Evolutionary conservation across 2,113 vertebrate genomes (phyloP).

Genomic region (Coreoperca whiteheadi): DNA sequence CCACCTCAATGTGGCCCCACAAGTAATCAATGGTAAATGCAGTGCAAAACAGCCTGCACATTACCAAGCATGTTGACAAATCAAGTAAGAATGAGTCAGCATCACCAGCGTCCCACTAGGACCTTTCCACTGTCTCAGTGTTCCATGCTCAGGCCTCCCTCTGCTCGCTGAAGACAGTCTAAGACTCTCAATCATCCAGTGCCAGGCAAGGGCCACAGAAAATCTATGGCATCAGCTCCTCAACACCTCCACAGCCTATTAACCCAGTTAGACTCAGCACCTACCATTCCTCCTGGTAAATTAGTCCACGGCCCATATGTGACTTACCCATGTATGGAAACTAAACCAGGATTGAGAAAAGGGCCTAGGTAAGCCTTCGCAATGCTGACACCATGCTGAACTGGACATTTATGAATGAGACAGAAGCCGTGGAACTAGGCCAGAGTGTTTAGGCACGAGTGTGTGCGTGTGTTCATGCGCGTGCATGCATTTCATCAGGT

Average conservation of each 20-base stretch:
- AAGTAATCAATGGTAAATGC: neutral
- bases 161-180: neutral
- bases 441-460: conserved; percentile 34
- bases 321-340: conserved; percentile 36
- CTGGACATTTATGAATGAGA: conserved; percentile 73
- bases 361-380: conserved; percentile 58
- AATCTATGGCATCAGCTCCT: conserved; percentile 47
- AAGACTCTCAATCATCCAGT: conserved; percentile 24
- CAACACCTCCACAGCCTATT: conserved; percentile 51
- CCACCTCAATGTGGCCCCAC: too few relatives aligned
- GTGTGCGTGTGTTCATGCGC: conserved; percentile 25
- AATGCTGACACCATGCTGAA: conserved; percentile 46
- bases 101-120: neutral
- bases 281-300: conserved; percentile 53
- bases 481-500: conserved; percentile 47
- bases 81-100: conserved; percentile 18
- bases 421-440: conserved; percentile 58
- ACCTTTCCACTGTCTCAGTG: neutral
- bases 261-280: conserved; percentile 63
- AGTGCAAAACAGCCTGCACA: neutral
- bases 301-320: conserved; percentile 24
- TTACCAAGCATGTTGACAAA: conserved; percentile 17
- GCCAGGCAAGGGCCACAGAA: neutral
- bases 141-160: neutral
- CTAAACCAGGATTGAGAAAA: conserved; percentile 47